Evolutionary conservation across 2,797 vertebrate species (phyloP).

Genomic region (Pseudomugil gertrudae): DNA sequence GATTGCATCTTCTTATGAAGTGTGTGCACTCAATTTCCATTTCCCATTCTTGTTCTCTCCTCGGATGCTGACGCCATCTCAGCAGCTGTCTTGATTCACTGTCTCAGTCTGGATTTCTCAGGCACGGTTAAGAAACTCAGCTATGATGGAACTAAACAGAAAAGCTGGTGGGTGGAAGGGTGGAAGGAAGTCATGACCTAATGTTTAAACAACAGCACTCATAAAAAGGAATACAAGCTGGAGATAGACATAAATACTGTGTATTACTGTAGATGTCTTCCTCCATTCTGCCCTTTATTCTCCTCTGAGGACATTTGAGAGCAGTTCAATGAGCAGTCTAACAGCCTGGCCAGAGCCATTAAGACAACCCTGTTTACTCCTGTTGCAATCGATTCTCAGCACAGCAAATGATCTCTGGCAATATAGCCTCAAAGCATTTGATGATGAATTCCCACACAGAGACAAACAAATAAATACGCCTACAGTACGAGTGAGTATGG

Average conservation of each 20-base stretch:
- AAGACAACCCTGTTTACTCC: slow-evolving; percentile 22
- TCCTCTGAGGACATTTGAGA: slow-evolving; percentile 37
- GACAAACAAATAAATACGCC: slow-evolving; percentile 37
- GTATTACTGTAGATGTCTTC: slow-evolving; percentile 15
- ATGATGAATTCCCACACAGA: slow-evolving; percentile 11
- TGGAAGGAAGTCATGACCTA: background rate
- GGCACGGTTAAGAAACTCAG: slow-evolving; percentile 13
- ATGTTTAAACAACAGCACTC: slow-evolving; percentile 21
- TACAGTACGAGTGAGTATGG: slow-evolving; percentile 14
- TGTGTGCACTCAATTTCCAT: slow-evolving; percentile 42
- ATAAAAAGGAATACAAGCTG: slow-evolving; percentile 15
- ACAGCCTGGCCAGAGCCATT: slow-evolving; percentile 45
- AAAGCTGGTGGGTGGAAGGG: too few species aligned
- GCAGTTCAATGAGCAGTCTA: slow-evolving; percentile 32
- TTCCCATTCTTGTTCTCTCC: slow-evolving; percentile 28
- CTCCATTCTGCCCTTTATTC: slow-evolving; percentile 3
- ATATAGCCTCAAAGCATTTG: slow-evolving; percentile 36
- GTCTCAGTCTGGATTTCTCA: slow-evolving; percentile 37
- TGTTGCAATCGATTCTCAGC: slow-evolving; percentile 14
- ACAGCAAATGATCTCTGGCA: slow-evolving; percentile 26
- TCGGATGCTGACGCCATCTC: slow-evolving; percentile 32
- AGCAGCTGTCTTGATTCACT: slow-evolving; percentile 16
- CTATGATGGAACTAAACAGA: background rate
- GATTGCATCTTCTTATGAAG: slow-evolving; percentile 64
- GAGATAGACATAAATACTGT: slow-evolving; percentile 35